Evolutionary conservation across 2,888 invertebrate species (phyloP), one percentile per base, ranked within the genome.

Genomic region (Carterocephalus palaemon): DNA sequence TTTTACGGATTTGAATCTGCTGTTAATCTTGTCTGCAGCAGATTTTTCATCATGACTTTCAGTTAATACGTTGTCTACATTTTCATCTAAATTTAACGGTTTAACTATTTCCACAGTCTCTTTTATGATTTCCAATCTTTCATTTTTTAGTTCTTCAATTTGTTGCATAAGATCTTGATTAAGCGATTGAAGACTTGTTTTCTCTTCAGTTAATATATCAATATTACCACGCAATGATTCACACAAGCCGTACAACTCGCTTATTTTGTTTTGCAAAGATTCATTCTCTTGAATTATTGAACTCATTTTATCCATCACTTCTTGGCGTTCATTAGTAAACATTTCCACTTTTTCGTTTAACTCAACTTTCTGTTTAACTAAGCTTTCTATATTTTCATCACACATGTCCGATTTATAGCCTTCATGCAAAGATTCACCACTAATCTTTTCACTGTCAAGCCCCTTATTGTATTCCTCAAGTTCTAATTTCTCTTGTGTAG

Each of bases 251-350:
- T 79, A 85, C 26, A 90, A 64, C 49, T 89, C 84, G 33, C 82
- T 75, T 31, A 90, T 76, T 61, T 85, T 82, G 38, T 83, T 57
- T 24, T 78, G 72, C 33, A 91, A 71, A 19, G 86, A 73, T 48
- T 89, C 86, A 70, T 92, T 91, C 77, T 92, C 92, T 5, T 74
- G 62, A 46, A 77, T 88, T n/a, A 91, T 71, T 51, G 80, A 84
- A 67, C 89, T 90, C 88, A 92, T 89, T 77, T 91, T 92, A 51
- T 90, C 90, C 75, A 91, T 88, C 1, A 92, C 90, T 72, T 92
- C 92, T 54, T 91, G 88, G 23, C 91, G 85, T 74, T 93, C 93
- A 49, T 88, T 89, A 0, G 90, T 90, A 54, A 92, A 92, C 16
- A 92, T 70, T 64, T 93, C 91, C 47, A 93, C 90, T 75, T 90